These are phyloP conservation scores for Nemoura dubitans DNA, from an alignment of 2,888 invertebrate genomes.

Conservation along the genomic window DNA sequence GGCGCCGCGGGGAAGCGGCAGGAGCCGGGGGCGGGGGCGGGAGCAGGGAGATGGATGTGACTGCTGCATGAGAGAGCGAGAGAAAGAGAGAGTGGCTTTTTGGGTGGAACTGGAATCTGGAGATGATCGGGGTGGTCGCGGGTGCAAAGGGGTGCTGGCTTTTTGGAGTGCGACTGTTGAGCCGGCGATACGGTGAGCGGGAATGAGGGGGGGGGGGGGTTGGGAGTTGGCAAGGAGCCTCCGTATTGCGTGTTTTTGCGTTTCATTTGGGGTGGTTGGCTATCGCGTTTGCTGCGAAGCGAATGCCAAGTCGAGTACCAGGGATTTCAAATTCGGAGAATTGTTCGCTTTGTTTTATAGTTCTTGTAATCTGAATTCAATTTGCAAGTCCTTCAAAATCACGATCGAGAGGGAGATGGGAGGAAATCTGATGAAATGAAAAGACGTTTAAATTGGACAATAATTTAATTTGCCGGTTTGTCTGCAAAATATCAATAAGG, in stretches of 20 bases:
- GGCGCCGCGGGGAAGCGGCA: slow-evolving; percentile 27
- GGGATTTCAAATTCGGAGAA: neutral
- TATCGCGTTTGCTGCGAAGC: neutral
- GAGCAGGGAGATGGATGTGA: neutral
- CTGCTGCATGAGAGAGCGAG: slow-evolving; percentile 36
- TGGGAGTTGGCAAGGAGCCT: neutral
- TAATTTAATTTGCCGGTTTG: too few relatives aligned
- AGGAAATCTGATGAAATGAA: neutral
- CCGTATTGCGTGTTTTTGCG: neutral
- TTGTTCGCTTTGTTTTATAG: neutral
- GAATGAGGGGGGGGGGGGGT: neutral
- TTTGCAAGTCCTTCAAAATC: too few relatives aligned
- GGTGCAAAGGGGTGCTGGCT: slow-evolving; percentile 15
- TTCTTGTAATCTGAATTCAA: neutral
- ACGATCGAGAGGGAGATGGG: too few relatives aligned
- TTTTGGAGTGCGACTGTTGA: neutral
- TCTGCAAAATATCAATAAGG: too few relatives aligned
- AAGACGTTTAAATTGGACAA: neutral
- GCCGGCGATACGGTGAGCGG: neutral
- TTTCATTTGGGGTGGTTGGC: neutral
- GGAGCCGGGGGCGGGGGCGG: neutral
- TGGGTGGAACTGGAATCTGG: neutral
- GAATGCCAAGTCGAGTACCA: neutral
- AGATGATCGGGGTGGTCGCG: slow-evolving; percentile 8
- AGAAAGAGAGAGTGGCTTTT: neutral